A percentile compares a stretch with the other conserved stretches of the same genome.
These are phyloP conservation scores for Brachionus asplanchnoidis DNA, from an alignment of 1,140 invertebrate species.

Conservation along the genomic window DNA sequence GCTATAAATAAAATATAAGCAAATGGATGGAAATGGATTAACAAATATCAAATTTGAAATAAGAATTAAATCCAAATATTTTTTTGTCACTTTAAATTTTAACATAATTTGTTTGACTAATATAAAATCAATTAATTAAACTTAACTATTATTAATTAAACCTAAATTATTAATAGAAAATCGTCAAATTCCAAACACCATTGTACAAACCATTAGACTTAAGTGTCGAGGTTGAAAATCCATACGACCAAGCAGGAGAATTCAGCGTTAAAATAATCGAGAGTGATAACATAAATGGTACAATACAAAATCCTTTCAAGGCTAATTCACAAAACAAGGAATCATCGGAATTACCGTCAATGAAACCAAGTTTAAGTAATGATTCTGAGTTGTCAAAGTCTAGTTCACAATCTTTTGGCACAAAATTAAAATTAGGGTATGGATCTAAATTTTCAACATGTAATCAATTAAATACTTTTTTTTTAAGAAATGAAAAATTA, in stretches of 20 bases:
- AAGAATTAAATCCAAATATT: not conserved
- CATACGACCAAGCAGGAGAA: constrained; percentile 30
- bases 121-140: not conserved
- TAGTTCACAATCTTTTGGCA: not conserved
- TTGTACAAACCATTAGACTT: constrained; percentile 17
- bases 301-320: constrained; percentile 3
- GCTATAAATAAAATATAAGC: too few species aligned
- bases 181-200: not conserved
- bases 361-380: not conserved
- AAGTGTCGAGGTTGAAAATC: constrained; percentile 1
- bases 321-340: not conserved
- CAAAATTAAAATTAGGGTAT: not conserved
- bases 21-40: not conserved
- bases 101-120: not conserved
- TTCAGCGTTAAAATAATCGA: constrained; percentile 36
- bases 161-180: constrained; percentile 36
- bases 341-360: not conserved
- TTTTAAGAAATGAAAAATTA: constrained; percentile 8
- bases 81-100: too few species aligned
- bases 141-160: not conserved
- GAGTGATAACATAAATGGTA: constrained; percentile 21
- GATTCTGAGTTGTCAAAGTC: not conserved
- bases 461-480: not conserved
- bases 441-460: not conserved
- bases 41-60: not conserved